Evolutionary conservation across 1,140 invertebrate genomes (phyloP).

Genomic region (Eciton burchellii): DNA sequence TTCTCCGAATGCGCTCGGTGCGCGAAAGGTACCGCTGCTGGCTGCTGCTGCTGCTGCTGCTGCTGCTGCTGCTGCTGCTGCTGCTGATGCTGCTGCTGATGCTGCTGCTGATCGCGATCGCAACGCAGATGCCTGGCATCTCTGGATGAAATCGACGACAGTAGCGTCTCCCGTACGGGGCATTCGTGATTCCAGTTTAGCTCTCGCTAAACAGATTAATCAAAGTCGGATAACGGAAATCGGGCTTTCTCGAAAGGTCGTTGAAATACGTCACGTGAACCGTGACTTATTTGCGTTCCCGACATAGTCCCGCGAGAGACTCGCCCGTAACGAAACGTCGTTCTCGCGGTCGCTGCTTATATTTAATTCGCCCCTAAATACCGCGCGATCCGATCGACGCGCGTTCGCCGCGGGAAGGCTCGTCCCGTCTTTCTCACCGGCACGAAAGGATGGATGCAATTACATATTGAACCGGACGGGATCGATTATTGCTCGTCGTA

Average conservation of each 20-base stretch:
- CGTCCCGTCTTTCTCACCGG: constrained; percentile 24
- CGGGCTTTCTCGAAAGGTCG: constrained; percentile 5
- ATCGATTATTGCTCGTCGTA: constrained; percentile 66
- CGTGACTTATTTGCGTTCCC: background rate
- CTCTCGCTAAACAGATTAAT: background rate
- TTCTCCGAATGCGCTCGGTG: background rate
- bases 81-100: no score
- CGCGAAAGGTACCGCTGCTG: background rate
- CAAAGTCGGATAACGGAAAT: constrained; percentile 7
- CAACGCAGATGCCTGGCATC: background rate
- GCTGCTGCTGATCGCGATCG: constrained; percentile 24
- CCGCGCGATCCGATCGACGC: constrained; percentile 25
- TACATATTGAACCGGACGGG: constrained; percentile 70
- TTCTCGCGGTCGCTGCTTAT: constrained; percentile 6
- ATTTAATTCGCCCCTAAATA: constrained; percentile 35
- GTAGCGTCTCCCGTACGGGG: background rate
- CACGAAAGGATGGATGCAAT: constrained; percentile 56
- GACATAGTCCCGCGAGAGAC: background rate
- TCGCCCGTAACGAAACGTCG: constrained; percentile 12
- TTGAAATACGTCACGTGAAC: constrained; percentile 21
- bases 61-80: no score
- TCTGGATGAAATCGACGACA: constrained; percentile 17
- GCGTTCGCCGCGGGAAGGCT: background rate
- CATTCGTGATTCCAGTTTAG: background rate
- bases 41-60: no score